A percentile compares a stretch with the other conserved stretches of the same genome.
These are phyloP conservation scores for Bubo scandiacus DNA, from an alignment of 2,113 vertebrate species.

Conservation along the genomic window DNA sequence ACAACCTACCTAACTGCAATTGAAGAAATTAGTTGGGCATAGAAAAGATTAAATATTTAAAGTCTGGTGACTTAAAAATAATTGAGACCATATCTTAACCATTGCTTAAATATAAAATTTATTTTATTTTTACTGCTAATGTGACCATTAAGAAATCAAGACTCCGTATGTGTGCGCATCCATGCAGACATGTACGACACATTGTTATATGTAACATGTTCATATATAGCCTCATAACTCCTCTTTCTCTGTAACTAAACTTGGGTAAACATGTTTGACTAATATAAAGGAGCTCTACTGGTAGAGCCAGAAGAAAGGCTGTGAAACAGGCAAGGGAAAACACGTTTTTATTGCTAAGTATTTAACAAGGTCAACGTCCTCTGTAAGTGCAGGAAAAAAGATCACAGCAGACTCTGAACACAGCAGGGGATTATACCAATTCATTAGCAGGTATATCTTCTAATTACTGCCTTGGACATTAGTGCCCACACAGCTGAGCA, in stretches of 20 bases:
- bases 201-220: not conserved
- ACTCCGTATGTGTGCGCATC: not conserved
- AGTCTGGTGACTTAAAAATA: not conserved
- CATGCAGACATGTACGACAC: not conserved
- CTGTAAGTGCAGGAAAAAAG: not conserved
- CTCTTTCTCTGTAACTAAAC: not conserved
- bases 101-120: not conserved
- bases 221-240: not conserved
- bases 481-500: not conserved
- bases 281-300: not conserved
- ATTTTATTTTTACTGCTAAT: not conserved
- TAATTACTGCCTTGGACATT: conserved; percentile 6
- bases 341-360: not conserved
- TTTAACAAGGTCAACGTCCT: conserved; percentile 29
- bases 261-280: not conserved
- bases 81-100: not conserved
- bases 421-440: conserved; percentile 8
- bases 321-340: not conserved
- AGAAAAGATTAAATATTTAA: conserved; percentile 11
- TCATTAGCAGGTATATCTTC: conserved; percentile 38
- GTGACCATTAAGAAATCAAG: not conserved
- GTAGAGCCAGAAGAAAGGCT: not conserved
- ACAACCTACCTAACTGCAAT: not conserved
- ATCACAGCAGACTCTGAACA: not conserved
- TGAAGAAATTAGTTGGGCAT: not conserved